phyloP scores from a whole-genome alignment of 2,888 invertebrate species.

The Alloplasta piceator region DNA sequence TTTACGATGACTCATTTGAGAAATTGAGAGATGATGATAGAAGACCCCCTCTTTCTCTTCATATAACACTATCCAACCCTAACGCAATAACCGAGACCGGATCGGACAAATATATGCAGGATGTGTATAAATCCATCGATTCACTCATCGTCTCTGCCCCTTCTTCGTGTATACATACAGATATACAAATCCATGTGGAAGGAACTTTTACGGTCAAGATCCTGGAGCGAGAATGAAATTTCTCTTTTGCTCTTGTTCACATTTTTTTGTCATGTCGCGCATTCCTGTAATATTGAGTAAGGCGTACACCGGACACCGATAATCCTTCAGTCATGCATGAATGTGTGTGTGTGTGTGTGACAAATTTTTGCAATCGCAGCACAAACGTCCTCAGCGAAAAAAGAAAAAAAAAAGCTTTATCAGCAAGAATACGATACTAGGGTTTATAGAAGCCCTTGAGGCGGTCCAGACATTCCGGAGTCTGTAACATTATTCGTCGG shows the following conservation, averaged over 20 bases:
- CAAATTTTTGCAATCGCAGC: not conserved
- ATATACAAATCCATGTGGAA: too few species aligned
- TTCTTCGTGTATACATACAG: not conserved
- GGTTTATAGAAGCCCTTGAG: slow-evolving; percentile 17
- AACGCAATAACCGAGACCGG: slow-evolving; percentile 41
- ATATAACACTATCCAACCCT: slow-evolving; percentile 52
- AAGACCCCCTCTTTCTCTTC: slow-evolving; percentile 1
- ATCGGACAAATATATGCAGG: slow-evolving; percentile 19
- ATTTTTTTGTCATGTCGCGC: not conserved
- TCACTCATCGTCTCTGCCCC: slow-evolving; percentile 23
- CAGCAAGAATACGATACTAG: not conserved
- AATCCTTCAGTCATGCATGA: too few species aligned
- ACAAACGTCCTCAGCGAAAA: slow-evolving; percentile 4
- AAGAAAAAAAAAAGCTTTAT: not conserved
- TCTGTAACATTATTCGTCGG: slow-evolving; percentile 15
- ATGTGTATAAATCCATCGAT: slow-evolving; percentile 25
- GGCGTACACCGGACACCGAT: slow-evolving; percentile 13
- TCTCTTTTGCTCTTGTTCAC: slow-evolving; percentile 16
- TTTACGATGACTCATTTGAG: slow-evolving; percentile 43
- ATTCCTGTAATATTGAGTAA: slow-evolving; percentile 22
- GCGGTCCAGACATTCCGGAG: slow-evolving; percentile 24
- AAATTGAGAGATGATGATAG: slow-evolving; percentile 44
- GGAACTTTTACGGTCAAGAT: slow-evolving; percentile 16
- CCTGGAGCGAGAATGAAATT: slow-evolving; percentile 34
- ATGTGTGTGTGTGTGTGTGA: too few species aligned